Conservation (phyloP, 1,140 invertebrate species). For the Papilio glaucus region DNA sequence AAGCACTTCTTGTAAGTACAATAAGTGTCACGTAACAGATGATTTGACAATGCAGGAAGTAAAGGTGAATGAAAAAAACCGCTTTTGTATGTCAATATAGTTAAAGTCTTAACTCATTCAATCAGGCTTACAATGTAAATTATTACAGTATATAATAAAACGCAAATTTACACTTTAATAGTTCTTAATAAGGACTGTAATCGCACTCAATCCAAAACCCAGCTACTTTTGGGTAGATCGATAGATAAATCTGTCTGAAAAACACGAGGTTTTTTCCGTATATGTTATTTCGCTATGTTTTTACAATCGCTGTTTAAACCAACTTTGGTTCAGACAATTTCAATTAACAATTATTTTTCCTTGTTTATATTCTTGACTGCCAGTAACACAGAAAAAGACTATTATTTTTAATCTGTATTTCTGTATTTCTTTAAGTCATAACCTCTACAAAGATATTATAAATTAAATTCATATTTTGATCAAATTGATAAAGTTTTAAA, state of each 20-base stretch:
- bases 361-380: slow-evolving; percentile 28
- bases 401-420: neutral
- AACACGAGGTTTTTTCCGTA: slow-evolving; percentile 34
- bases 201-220: neutral
- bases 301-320: neutral
- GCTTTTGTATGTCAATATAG: neutral
- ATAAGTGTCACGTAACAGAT: too few species aligned
- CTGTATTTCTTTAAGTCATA: neutral
- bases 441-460: neutral
- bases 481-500: neutral
- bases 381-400: neutral
- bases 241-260: slow-evolving; percentile 37
- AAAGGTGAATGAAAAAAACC: neutral
- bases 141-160: neutral
- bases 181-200: neutral
- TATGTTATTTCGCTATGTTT: neutral
- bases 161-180: neutral
- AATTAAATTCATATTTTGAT: neutral
- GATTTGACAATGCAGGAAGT: neutral
- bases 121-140: slow-evolving; percentile 29
- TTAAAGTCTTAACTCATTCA: neutral
- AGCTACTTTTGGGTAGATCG: neutral
- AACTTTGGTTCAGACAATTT: neutral
- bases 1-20: too few species aligned
- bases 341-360: neutral